Evolutionary conservation across 2,888 invertebrate genomes (phyloP), one percentile per base, ranked within the genome.

Genomic region (Lasiommata megera): DNA sequence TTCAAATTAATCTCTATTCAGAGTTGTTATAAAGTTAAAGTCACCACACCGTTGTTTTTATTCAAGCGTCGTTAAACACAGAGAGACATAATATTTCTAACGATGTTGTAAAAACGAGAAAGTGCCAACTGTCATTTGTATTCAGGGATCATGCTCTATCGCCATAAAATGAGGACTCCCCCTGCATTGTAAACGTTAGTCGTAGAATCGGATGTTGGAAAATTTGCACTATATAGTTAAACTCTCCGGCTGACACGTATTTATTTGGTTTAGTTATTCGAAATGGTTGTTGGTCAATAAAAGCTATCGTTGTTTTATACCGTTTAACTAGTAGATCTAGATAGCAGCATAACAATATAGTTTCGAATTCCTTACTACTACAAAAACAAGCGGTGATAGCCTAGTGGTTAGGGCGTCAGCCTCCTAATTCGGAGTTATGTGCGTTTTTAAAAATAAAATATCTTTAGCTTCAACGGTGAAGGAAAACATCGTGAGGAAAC

Each of bases 81-180:
- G 67, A 72, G 73, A 46, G 51, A 46, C 46, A 71, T 69, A 71
- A 77, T 70, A 71, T 60, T 58, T 60, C 74, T 77, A 78, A 79
- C 74, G 74, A 80, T 76, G 73, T 71, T 75, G 70, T 78, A 77
- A 78, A 79, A 77, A 31, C 73, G 77, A 72, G 80, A 80, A 83
- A 87, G 83, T 79, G 78, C 73, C 76, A 65, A 67, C 64, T 69
- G 70, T 75, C 73, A 84, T 86, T 84, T 80, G 82, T 87, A 88
- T 84, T 82, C 87, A 72, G 68, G 71, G 70, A 74, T 76, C 69
- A 71, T 67, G 62, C 74, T 68, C 57, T 67, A 69, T 71, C 74
- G 79, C 77, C 80, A 80, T 85, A 84, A 84, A 82, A 72, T 67
- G 71, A 71, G 70, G 68, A 76, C 79, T 72, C 70, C 72, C 72